phyloP scores from a whole-genome alignment of 1,140 invertebrate species.

The Choristoneura fumiferana region DNA sequence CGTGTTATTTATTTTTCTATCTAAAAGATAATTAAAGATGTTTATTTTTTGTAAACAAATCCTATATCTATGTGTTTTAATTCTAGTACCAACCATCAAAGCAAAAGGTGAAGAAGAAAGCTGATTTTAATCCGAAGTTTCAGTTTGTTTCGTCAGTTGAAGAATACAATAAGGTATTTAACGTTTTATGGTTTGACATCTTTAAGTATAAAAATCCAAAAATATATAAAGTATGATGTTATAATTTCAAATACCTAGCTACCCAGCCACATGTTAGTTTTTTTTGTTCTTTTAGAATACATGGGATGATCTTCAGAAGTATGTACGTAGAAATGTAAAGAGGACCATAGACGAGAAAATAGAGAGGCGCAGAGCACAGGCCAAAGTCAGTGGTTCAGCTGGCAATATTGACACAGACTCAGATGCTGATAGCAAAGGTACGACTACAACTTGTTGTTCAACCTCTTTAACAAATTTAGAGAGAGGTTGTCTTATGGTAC shows the following conservation, averaged over 20 bases:
- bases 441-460: too few species aligned
- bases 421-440: slow-evolving; percentile 55
- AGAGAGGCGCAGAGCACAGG: slow-evolving; percentile 80
- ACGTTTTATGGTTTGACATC: neutral
- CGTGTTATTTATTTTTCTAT: slow-evolving; percentile 9
- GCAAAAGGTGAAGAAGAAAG: slow-evolving; percentile 84
- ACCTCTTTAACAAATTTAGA: too few species aligned
- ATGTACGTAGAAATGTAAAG: slow-evolving; percentile 88
- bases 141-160: slow-evolving; percentile 85
- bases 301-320: slow-evolving; percentile 92
- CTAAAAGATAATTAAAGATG: too few species aligned
- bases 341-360: slow-evolving; percentile 93
- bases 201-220: too few species aligned
- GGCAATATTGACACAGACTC: slow-evolving; percentile 65
- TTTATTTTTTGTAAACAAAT: slow-evolving; percentile 12
- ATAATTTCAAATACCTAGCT: too few species aligned
- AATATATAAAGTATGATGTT: too few species aligned
- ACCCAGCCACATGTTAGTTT: too few species aligned
- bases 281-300: slow-evolving; percentile 84
- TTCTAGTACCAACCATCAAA: slow-evolving; percentile 89
- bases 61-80: slow-evolving; percentile 26
- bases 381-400: slow-evolving; percentile 55
- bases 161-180: slow-evolving; percentile 85
- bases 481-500: too few species aligned
- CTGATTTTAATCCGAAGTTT: slow-evolving; percentile 87